Conservation (phyloP, 37 sponge, comb jelly and placozoan genomes). For the Aplysina aerophoba region DNA sequence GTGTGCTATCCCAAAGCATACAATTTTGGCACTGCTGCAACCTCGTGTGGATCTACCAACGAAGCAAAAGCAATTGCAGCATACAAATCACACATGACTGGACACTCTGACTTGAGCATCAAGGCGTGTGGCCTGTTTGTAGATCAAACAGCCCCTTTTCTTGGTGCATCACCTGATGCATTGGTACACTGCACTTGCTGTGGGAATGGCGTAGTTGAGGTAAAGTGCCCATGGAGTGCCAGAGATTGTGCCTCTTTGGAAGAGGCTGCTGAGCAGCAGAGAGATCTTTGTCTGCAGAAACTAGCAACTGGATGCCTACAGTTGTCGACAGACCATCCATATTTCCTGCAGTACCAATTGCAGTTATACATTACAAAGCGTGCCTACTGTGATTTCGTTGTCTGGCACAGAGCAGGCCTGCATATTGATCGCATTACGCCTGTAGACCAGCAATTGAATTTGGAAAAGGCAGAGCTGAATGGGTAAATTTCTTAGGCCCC, state of each 20-base stretch:
- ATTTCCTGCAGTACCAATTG: conserved; percentile 47
- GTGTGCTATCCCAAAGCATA: conserved; percentile 39
- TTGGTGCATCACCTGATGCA: conserved; percentile 42
- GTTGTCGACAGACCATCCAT: neutral
- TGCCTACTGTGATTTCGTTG: conserved; percentile 42
- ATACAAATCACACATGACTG: conserved; percentile 5
- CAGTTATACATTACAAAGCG: conserved; percentile 30
- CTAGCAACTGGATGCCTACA: neutral
- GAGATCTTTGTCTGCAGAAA: conserved; percentile 16
- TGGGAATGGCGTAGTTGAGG: conserved; percentile 39
- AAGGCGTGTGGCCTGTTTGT: neutral
- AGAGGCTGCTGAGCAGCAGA: neutral
- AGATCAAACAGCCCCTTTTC: neutral
- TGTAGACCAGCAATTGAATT: neutral
- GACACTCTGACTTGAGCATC: neutral
- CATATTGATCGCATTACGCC: conserved; percentile 7
- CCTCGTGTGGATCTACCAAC: conserved; percentile 27
- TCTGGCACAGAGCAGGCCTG: conserved; percentile 22
- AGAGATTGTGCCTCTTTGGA: neutral
- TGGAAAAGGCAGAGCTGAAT: neutral
- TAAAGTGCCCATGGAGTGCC: conserved; percentile 34
- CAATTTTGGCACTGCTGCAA: conserved; percentile 29
- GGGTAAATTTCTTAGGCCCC: too few relatives aligned
- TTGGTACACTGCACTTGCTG: conserved; percentile 34
- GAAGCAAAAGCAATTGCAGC: neutral